Base-by-base conservation (phyloP, 2,888 invertebrate genomes). In the Herminia tarsipennalis region DNA sequence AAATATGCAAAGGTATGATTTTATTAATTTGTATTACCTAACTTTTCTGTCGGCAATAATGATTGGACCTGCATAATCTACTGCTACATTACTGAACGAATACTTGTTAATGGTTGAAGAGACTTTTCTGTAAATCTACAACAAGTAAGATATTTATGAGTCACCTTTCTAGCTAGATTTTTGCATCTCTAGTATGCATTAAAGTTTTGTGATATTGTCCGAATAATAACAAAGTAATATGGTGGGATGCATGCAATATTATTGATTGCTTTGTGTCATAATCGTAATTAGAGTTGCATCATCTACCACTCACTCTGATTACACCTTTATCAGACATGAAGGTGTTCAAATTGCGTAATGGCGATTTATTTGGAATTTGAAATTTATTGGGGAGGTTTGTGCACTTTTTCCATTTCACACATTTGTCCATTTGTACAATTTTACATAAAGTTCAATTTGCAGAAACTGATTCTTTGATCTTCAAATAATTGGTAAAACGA, bases 21-120 rank as follows among this genome's bases (percentile, higher is more conserved):
- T 40, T 18, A 25, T 33, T 8, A 33, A 25, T 25, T 40, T 21
- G 1, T 32, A 4, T 1, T 32, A 24, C 3, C 32, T 24, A 25
- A 24, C 40, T 3, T 40, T 40, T 13, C 40, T 40, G 40, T 40
- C 25, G 0, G 40, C 32, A 6, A 33, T 30, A 3, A 33, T 6
- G 22, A 36, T 40, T 2, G 40, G 32, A 3, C 32, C 46, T 14
- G 35, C 29, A 14, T 46, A 46, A 9, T 46, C 42, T 0, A 48
- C 41, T 17, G 36, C 49, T 43, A 34, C 29, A 22, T 43, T 42
- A 14, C 9, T 43, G 20, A 49, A 43, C 24, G 43, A 35, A 12
- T 34, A 33, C 41, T 33, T 40, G 46, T 51, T 16, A 51, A 41
- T 18, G 45, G 50, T 8, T 51, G 45, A 22, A 35, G 18, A 10